Conservation (phyloP, 1,140 invertebrate species). For the Platorchestia sp. region DNA sequence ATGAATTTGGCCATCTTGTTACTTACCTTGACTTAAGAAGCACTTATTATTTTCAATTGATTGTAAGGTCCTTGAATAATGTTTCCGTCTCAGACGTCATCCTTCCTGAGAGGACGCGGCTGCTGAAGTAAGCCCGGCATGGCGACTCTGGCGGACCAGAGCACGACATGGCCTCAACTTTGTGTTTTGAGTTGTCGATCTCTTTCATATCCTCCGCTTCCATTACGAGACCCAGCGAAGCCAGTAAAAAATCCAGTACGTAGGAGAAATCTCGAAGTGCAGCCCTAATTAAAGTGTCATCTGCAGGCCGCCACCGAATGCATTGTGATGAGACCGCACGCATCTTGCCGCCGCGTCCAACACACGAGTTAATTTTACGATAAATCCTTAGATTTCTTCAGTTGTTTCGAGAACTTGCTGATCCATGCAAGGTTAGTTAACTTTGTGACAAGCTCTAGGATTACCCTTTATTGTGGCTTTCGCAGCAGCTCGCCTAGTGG, state of each 20-base stretch:
- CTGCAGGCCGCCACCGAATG: constrained; percentile 18
- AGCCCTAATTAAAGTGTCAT: constrained; percentile 46
- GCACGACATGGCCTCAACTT: neutral
- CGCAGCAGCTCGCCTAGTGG: too few relatives aligned
- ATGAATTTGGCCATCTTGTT: neutral
- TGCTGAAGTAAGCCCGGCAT: neutral
- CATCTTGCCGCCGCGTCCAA: neutral
- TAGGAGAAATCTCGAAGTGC: constrained; percentile 38
- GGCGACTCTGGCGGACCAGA: neutral
- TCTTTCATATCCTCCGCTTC: neutral
- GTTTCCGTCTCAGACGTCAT: too few relatives aligned
- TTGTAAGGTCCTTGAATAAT: neutral
- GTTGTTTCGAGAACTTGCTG: neutral
- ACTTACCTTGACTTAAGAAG: neutral
- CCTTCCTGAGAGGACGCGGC: too few relatives aligned
- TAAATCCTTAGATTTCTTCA: neutral
- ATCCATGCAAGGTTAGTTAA: neutral
- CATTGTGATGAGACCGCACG: constrained; percentile 39
- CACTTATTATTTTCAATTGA: neutral
- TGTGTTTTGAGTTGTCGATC: constrained; percentile 2
- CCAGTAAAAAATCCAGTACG: constrained; percentile 8
- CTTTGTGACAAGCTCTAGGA: neutral
- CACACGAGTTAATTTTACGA: neutral
- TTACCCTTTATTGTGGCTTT: neutral
- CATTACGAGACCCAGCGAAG: neutral